phyloP scores from a whole-genome alignment of 2,888 invertebrate species.

The Lamellibrachia columna region DNA sequence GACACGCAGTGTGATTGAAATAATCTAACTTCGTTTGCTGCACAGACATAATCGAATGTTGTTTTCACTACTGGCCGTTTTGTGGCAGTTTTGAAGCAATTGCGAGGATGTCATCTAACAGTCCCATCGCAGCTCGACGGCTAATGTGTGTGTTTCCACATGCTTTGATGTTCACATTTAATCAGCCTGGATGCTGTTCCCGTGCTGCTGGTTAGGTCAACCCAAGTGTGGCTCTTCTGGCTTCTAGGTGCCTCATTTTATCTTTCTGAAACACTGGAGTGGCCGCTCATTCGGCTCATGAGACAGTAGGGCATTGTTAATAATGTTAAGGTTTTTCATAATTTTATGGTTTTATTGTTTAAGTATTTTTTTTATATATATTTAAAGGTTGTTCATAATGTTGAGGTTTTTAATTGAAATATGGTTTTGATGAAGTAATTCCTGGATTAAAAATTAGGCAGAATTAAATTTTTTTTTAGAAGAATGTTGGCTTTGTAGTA shows the following conservation, averaged over 20 bases:
- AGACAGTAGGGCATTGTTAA: not conserved
- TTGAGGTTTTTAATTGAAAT: not conserved
- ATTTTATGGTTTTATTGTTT: not conserved
- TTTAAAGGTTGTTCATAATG: not conserved
- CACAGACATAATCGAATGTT: constrained; percentile 6
- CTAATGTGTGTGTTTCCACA: not conserved
- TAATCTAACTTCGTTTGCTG: not conserved
- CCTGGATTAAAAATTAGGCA: not conserved
- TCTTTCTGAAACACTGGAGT: not conserved
- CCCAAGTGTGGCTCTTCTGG: not conserved
- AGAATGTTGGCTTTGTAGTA: not conserved
- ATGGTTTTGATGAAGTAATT: not conserved
- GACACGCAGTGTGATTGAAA: not conserved
- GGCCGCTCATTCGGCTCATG: no score
- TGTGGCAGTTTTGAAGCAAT: constrained; percentile 1
- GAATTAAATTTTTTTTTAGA: not conserved
- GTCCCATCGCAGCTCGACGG: not conserved
- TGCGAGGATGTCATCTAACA: not conserved
- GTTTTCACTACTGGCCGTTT: not conserved
- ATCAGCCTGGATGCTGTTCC: not conserved
- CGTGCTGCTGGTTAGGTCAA: not conserved
- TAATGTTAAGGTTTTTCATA: not conserved
- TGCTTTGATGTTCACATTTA: constrained; percentile 6
- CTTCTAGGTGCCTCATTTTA: not conserved
- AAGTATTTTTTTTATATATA: no score